Percentiles rank a stretch among this genome's conserved stretches.
Conservation (phyloP, 2,797 vertebrate genomes). For the Hapalemur alaotrensis region DNA sequence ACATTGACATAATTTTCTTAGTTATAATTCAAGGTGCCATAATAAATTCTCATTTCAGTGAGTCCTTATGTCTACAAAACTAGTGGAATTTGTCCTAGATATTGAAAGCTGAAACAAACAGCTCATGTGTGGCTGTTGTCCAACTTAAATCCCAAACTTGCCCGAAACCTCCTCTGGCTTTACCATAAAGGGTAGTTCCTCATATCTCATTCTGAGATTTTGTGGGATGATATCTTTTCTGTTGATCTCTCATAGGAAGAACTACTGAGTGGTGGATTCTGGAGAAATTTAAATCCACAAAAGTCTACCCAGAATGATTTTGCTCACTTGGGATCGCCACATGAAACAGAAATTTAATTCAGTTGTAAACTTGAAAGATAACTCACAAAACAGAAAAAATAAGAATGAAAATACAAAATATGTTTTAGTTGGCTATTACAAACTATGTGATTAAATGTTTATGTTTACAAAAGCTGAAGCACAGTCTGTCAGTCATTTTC, state of each 20-base stretch:
- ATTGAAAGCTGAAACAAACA: neutral
- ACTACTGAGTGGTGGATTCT: neutral
- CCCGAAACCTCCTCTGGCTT: neutral
- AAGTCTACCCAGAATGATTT: neutral
- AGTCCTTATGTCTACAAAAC: neutral
- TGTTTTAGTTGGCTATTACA: neutral
- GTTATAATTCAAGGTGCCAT: neutral
- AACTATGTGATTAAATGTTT: neutral
- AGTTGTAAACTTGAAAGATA: neutral
- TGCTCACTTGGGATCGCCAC: neutral
- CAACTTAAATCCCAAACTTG: neutral
- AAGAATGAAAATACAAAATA: neutral
- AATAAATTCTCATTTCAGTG: neutral
- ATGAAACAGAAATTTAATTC: slow-evolving; percentile 42
- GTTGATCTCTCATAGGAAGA: neutral
- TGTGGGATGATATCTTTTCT: neutral
- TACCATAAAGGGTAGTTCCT: neutral
- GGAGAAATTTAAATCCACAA: neutral
- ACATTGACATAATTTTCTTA: neutral
- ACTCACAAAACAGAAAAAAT: neutral
- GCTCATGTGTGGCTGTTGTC: neutral
- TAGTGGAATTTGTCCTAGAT: neutral
- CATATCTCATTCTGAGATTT: neutral
- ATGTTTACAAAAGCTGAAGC: neutral
- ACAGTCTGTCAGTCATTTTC: neutral